phyloP scores from a whole-genome alignment of 2,113 vertebrate species.

The Dissostichus mawsoni region DNA sequence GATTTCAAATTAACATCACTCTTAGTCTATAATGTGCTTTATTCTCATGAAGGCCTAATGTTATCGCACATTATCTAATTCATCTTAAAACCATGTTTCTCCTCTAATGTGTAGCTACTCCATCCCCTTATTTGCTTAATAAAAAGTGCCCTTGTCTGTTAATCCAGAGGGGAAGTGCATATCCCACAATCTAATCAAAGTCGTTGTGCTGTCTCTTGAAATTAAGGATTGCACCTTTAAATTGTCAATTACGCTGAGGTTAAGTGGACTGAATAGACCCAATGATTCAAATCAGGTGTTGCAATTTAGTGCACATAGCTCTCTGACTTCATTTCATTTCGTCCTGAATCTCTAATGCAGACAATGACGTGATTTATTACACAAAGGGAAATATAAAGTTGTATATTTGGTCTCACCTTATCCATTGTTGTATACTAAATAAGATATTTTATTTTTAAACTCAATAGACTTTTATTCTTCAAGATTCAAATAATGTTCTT shows the following conservation, averaged over 20 bases:
- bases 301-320: slow-evolving; percentile 64
- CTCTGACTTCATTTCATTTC: slow-evolving; percentile 59
- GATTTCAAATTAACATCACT: neutral
- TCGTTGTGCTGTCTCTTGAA: slow-evolving; percentile 73
- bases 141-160: slow-evolving; percentile 59
- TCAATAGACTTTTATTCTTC: neutral
- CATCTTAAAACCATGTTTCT: slow-evolving; percentile 10
- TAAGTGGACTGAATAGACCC: slow-evolving; percentile 79
- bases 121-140: slow-evolving; percentile 44
- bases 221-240: slow-evolving; percentile 77
- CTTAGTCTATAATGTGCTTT: neutral
- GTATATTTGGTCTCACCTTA: neutral
- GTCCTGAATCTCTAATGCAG: slow-evolving; percentile 15
- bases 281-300: slow-evolving; percentile 79
- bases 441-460: neutral
- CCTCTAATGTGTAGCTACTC: neutral
- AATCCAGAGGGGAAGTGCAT: slow-evolving; percentile 35
- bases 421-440: neutral
- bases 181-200: slow-evolving; percentile 70
- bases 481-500: neutral
- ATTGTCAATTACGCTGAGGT: slow-evolving; percentile 80
- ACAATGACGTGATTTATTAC: slow-evolving; percentile 23
- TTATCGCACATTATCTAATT: slow-evolving; percentile 10
- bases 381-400: slow-evolving; percentile 11
- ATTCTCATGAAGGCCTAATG: slow-evolving; percentile 12